Conservation (phyloP, 2,797 vertebrate genomes). For the Sebastiscus albofasciatus region DNA sequence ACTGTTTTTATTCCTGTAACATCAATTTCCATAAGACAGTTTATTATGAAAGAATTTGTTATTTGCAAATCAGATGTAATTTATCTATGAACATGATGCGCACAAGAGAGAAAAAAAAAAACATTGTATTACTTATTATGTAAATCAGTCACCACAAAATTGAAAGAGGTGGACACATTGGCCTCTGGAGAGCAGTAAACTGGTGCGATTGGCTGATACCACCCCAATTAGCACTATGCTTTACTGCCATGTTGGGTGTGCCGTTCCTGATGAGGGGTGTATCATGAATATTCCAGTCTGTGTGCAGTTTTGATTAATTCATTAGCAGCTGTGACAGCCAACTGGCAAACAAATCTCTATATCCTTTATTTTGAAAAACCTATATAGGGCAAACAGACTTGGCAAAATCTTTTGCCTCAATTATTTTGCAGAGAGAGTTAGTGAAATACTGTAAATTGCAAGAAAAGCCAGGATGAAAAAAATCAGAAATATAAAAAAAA, state of each 20-base stretch:
- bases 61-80: neutral
- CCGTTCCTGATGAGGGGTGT: neutral
- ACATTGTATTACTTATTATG: neutral
- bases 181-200: slow-evolving; percentile 1
- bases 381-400: neutral
- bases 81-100: neutral
- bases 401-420: neutral
- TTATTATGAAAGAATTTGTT: neutral
- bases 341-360: slow-evolving; percentile 31
- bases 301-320: slow-evolving; percentile 37
- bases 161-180: neutral
- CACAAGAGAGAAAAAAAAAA: neutral
- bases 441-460: slow-evolving; percentile 6
- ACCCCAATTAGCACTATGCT: neutral
- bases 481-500: neutral
- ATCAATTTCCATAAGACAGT: neutral
- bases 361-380: slow-evolving; percentile 18
- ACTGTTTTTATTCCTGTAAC: neutral
- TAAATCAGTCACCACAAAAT: neutral
- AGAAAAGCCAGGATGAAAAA: neutral
- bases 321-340: slow-evolving; percentile 40
- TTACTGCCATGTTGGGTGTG: slow-evolving; percentile 7
- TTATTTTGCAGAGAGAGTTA: neutral
- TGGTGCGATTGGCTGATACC: neutral
- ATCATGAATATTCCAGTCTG: slow-evolving; percentile 21